These are phyloP conservation scores for Hipparchia sbordonii DNA, from an alignment of 2,888 invertebrate species.

Conservation along the genomic window DNA sequence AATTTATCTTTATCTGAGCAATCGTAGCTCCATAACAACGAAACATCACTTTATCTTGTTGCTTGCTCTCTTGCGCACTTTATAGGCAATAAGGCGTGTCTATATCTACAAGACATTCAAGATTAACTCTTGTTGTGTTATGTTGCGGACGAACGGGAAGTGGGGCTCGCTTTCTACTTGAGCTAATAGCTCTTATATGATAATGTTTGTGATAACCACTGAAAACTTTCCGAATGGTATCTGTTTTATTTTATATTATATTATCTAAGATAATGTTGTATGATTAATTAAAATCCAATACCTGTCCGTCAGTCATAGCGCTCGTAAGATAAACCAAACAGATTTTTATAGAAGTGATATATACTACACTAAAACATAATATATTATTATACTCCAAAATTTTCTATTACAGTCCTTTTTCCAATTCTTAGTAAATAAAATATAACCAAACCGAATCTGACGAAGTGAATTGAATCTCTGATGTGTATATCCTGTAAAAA, in stretches of 20 bases:
- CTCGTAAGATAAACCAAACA: neutral
- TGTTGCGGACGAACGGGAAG: conserved; percentile 36
- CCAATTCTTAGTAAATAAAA: too few relatives aligned
- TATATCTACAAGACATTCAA: conserved; percentile 30
- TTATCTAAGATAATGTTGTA: neutral
- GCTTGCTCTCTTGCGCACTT: conserved; percentile 4
- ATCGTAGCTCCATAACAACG: conserved; percentile 22
- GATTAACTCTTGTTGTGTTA: conserved; percentile 36
- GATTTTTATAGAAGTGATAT: neutral
- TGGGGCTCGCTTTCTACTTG: conserved; percentile 46
- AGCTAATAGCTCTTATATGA: conserved; percentile 36
- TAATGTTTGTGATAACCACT: conserved; percentile 39
- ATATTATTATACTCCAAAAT: too few relatives aligned
- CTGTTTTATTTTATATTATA: neutral
- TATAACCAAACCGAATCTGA: too few relatives aligned
- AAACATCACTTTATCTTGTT: conserved; percentile 30
- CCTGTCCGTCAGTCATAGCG: neutral
- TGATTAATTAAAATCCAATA: neutral
- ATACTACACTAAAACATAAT: neutral
- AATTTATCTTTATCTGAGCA: conserved; percentile 10
- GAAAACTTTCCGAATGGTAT: conserved; percentile 27
- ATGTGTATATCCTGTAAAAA: neutral
- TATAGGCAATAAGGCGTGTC: conserved; percentile 29
- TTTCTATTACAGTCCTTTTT: too few relatives aligned
- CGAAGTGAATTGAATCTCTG: too few relatives aligned